phyloP scores from a whole-genome alignment of 2,797 vertebrate species.

The Simalia tracyae region DNA sequence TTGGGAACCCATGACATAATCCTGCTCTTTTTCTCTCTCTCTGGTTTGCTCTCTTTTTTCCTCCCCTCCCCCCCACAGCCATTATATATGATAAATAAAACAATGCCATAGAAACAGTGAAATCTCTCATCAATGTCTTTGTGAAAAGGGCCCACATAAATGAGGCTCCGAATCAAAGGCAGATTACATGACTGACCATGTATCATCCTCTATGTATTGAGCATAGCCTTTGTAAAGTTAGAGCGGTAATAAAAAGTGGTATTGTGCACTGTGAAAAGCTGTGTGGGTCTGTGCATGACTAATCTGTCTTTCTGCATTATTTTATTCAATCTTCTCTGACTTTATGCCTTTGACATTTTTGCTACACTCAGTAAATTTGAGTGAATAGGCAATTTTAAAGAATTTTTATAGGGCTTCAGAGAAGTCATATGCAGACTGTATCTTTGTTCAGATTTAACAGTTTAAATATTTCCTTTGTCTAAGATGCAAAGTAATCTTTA shows the following conservation, averaged over 20 bases:
- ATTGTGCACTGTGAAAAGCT: slow-evolving; percentile 97
- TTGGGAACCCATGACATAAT: slow-evolving; percentile 74
- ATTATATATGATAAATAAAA: slow-evolving; percentile 84
- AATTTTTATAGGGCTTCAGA: slow-evolving; percentile 98
- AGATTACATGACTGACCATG: slow-evolving; percentile 99
- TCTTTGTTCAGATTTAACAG: slow-evolving; percentile 98
- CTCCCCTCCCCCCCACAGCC: slow-evolving; percentile 62
- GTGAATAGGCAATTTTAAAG: slow-evolving; percentile 99
- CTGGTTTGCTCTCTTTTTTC: slow-evolving; percentile 44
- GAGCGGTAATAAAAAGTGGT: slow-evolving; percentile 98
- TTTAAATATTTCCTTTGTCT: slow-evolving; percentile 86
- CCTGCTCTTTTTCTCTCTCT: slow-evolving; percentile 35
- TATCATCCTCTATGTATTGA: slow-evolving; percentile 99
- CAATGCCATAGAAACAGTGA: slow-evolving; percentile 83
- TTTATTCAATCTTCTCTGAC: slow-evolving; percentile 99
- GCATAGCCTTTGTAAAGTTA: slow-evolving; percentile 97
- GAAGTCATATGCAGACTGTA: slow-evolving; percentile 87
- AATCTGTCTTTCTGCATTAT: slow-evolving; percentile 99
- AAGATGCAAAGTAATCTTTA: slow-evolving; percentile 76
- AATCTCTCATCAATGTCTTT: slow-evolving; percentile 98
- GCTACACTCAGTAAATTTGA: slow-evolving; percentile 99
- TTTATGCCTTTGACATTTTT: slow-evolving; percentile 99
- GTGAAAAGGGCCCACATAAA: slow-evolving; percentile 98
- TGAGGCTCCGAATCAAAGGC: slow-evolving; percentile 97
- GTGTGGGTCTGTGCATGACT: slow-evolving; percentile 99